A percentile compares a stretch with the other conserved stretches of the same genome.
Evolutionary conservation across 2,113 vertebrate genomes (phyloP).

Genomic region (Platichthys stellatus): DNA sequence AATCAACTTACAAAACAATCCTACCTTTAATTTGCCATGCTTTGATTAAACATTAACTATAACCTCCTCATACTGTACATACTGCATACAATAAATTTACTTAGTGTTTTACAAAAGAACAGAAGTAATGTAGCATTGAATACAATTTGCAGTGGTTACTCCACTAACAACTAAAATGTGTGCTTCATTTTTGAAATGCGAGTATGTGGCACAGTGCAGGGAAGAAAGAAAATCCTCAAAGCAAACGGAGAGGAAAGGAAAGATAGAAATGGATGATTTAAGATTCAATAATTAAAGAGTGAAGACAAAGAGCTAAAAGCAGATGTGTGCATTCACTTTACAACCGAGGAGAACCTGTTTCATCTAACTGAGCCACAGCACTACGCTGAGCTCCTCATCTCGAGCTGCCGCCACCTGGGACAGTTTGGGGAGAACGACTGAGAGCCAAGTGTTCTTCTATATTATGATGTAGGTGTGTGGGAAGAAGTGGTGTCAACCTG

Average conservation of each 20-base stretch:
- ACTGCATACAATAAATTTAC: background rate
- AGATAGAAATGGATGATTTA: background rate
- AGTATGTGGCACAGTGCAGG: background rate
- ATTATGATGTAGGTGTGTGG: background rate
- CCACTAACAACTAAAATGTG: background rate
- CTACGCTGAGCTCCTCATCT: too few relatives aligned
- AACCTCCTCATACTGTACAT: too few relatives aligned
- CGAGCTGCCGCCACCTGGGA: background rate
- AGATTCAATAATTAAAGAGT: background rate
- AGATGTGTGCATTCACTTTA: background rate
- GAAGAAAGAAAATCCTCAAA: too few relatives aligned
- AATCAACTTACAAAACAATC: too few relatives aligned
- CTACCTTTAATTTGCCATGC: too few relatives aligned
- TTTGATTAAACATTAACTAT: too few relatives aligned
- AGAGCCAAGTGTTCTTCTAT: background rate
- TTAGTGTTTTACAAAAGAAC: background rate
- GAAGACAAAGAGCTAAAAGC: background rate
- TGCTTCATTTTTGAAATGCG: too few relatives aligned
- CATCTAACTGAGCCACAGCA: too few relatives aligned
- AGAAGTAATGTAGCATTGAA: conserved; percentile 14
- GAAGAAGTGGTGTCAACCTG: background rate
- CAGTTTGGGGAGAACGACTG: background rate
- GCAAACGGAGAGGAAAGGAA: background rate
- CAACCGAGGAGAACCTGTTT: background rate
- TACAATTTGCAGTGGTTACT: conserved; percentile 5